Conservation (phyloP, 2,113 vertebrate species). For the Hystrix brachyura region DNA sequence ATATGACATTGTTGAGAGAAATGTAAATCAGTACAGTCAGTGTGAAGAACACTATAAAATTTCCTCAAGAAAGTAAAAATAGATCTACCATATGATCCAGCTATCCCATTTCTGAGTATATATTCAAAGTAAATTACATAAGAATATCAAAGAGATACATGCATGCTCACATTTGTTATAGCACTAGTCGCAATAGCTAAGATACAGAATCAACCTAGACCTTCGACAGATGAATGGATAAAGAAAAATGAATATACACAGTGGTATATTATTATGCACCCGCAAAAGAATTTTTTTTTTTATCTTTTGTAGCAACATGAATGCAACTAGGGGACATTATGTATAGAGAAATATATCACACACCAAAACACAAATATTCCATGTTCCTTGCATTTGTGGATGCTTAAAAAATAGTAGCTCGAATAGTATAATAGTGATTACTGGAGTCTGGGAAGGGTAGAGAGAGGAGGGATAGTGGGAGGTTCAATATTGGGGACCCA, state of each 20-base stretch:
- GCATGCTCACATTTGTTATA: not conserved
- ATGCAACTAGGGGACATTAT: not conserved
- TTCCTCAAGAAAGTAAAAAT: not conserved
- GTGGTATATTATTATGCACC: not conserved
- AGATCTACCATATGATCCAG: not conserved
- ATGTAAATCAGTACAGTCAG: not conserved
- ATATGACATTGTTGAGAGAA: not conserved
- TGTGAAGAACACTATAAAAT: not conserved
- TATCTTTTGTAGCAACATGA: too few relatives aligned
- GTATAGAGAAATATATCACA: not conserved
- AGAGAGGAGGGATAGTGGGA: not conserved
- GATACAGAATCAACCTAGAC: not conserved
- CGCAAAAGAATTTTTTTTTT: not conserved
- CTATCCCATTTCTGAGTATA: not conserved
- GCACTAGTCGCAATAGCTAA: not conserved
- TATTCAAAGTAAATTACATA: too few relatives aligned
- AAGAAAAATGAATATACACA: not conserved
- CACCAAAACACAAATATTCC: not conserved
- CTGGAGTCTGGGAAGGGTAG: not conserved
- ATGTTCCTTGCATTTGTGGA: not conserved
- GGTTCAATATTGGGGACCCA: not conserved
- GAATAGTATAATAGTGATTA: not conserved
- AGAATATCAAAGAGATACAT: not conserved
- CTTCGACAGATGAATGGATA: not conserved
- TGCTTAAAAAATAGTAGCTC: not conserved